Conservation (phyloP, 2,888 invertebrate species). For the Strigamia maritima region DNA sequence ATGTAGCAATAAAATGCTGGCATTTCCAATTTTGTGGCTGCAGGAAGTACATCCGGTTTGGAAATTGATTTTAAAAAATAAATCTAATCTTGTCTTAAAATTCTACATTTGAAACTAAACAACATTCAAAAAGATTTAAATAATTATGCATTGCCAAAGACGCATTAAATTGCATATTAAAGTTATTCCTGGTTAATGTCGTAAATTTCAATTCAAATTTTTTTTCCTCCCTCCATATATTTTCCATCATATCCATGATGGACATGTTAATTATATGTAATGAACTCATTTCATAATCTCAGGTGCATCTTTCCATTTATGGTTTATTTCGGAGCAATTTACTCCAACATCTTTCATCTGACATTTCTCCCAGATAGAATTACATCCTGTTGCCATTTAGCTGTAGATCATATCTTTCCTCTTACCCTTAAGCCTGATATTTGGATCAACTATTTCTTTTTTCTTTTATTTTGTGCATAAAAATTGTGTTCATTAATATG, state of each 20-base stretch:
- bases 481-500: background rate
- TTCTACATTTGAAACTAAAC: no score
- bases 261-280: background rate
- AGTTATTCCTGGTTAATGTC: background rate
- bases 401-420: background rate
- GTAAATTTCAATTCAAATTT: background rate
- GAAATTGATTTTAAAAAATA: background rate
- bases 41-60: background rate
- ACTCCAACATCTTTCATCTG: background rate
- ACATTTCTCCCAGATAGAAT: background rate
- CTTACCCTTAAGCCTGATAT: background rate
- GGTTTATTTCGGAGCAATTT: constrained; percentile 13
- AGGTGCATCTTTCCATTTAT: constrained; percentile 5
- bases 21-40: background rate
- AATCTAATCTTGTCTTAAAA: background rate
- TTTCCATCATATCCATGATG: no score
- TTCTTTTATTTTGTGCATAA: background rate
- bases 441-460: background rate
- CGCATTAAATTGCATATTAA: background rate
- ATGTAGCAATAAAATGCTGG: background rate
- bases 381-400: background rate
- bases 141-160: background rate
- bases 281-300: background rate
- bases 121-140: background rate
- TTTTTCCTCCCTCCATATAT: background rate